Base-by-base conservation (phyloP, 1,140 invertebrate species). In the Limonius californicus region DNA sequence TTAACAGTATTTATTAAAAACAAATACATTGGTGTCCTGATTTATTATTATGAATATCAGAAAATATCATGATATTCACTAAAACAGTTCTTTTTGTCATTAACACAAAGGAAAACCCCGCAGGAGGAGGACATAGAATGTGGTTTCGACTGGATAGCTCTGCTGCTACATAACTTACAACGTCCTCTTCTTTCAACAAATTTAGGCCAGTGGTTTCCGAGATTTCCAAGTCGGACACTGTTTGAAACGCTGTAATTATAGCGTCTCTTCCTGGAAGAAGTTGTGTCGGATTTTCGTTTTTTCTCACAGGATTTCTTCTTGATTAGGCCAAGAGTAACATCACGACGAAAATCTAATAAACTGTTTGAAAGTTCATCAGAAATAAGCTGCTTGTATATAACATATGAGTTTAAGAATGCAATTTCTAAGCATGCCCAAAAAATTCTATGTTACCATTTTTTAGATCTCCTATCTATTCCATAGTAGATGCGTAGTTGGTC, bases 381-480 rank as follows among this genome's bases (percentile, higher is more conserved):
- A 27, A 27, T 27, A 27, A 27, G 23, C 23, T 27, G 23, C 23
- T 27, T 27, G 2, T 39, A 39, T 2, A 53, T 18, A 20, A 53
- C 30, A 14, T 54, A 54, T 27, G 53, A 11, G 30, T 54, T 54
- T 12, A 54, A 14, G 20, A 54, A 54, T n/a, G 53, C 20, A 27
- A 54, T 54, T 54, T 30, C 20, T 27, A 30, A 2, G 21, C 19
- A 21, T 19, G 11, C 14, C 47, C 47, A 53, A 20, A 53, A 21
- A 18, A 19, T 12, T 14, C 45, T 12, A 47, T 47, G 19, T 19
- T 19, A 53, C 47, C 47, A 53, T 23, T 53, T 53, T 20, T 23
- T 53, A 1, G 47, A 53, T 19, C n/a, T n/a, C n/a, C n/a, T n/a
- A n/a, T n/a, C n/a, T n/a, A n/a, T n/a, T n/a, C n/a, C n/a, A 19